Evolutionary conservation across 2,113 vertebrate species (phyloP).

Genomic region (Bettongia penicillata): DNA sequence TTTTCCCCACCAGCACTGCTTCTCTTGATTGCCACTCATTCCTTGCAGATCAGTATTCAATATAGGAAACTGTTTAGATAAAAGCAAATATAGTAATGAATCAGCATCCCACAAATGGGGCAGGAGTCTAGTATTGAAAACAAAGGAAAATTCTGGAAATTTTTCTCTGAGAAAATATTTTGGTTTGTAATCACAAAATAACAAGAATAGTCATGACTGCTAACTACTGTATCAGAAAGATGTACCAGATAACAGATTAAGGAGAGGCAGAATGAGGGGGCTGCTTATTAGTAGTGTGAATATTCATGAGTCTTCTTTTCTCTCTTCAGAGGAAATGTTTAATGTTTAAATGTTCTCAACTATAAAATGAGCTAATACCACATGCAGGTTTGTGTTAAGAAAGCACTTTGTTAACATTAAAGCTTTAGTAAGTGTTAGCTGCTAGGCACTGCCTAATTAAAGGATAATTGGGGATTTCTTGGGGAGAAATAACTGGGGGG

Average conservation of each 20-base stretch:
- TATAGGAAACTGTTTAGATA: slow-evolving; percentile 88
- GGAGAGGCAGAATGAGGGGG: background rate
- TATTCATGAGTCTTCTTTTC: background rate
- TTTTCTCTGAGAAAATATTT: background rate
- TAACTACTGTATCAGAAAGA: background rate
- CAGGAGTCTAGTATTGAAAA: background rate
- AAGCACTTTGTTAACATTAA: background rate
- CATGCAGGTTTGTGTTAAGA: background rate
- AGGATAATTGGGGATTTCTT: background rate
- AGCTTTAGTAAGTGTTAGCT: background rate
- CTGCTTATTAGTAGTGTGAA: background rate
- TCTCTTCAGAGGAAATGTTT: background rate
- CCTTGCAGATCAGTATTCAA: slow-evolving; percentile 89
- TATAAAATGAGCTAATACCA: background rate
- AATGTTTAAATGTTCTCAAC: background rate
- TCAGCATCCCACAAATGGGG: slow-evolving; percentile 5
- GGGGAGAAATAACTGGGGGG: background rate
- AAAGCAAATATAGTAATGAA: slow-evolving; percentile 47
- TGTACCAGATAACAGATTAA: background rate
- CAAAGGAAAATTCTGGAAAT: slow-evolving; percentile 38
- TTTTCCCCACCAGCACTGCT: slow-evolving; percentile 98
- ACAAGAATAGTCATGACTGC: background rate
- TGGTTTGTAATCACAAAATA: background rate
- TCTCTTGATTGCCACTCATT: slow-evolving; percentile 89
- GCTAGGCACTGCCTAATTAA: background rate